These are phyloP conservation scores for Drosophila asahinai DNA, from an alignment of 1,140 invertebrate genomes.

Conservation along the genomic window DNA sequence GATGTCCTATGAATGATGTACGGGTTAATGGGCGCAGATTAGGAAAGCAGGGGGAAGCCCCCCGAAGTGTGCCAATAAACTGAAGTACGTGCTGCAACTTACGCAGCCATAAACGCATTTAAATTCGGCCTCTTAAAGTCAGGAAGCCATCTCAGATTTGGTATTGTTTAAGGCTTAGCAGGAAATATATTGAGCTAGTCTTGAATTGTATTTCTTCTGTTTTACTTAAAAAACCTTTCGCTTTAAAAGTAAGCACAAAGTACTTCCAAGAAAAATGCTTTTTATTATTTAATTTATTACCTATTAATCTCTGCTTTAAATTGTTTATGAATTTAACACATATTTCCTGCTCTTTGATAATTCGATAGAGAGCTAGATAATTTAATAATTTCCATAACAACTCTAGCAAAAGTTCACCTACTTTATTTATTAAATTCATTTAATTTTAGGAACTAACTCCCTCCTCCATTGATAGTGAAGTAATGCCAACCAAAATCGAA, in stretches of 20 bases:
- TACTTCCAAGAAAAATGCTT: too few relatives aligned
- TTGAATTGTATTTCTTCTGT: background rate
- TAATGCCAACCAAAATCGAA: background rate
- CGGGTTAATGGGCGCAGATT: slow-evolving; percentile 28
- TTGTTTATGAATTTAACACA: too few relatives aligned
- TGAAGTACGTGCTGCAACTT: slow-evolving; percentile 29
- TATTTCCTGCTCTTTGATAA: too few relatives aligned
- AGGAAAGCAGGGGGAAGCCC: background rate
- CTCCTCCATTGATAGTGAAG: too few relatives aligned
- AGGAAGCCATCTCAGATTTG: background rate
- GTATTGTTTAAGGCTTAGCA: background rate
- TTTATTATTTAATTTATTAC: too few relatives aligned
- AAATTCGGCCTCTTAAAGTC: slow-evolving; percentile 6
- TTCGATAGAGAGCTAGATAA: background rate
- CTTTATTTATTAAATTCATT: too few relatives aligned
- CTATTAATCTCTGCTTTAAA: background rate
- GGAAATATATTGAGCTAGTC: background rate
- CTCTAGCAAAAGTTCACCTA: too few relatives aligned
- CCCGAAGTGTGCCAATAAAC: slow-evolving; percentile 8
- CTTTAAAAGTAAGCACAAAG: background rate
- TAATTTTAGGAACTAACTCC: background rate
- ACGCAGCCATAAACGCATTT: slow-evolving; percentile 11
- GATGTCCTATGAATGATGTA: slow-evolving; percentile 30
- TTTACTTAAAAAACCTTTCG: background rate
- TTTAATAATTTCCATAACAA: background rate